phyloP scores from a whole-genome alignment of 2,888 invertebrate species.

The Dione vanillae region DNA sequence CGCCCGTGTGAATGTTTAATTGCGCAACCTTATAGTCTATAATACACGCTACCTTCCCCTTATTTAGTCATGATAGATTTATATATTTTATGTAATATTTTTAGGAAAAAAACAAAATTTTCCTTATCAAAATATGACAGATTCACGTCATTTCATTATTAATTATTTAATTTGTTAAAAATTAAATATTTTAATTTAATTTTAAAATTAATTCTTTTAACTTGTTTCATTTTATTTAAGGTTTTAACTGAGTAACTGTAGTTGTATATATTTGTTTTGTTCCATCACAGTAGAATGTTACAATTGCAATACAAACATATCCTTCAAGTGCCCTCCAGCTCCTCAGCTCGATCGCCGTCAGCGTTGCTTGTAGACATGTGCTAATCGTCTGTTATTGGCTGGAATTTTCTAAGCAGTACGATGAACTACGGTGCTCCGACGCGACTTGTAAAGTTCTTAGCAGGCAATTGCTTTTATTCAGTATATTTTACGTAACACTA shows the following conservation, averaged over 20 bases:
- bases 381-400: conserved; percentile 15
- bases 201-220: too few relatives aligned
- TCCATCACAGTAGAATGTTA: background rate
- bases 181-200: too few relatives aligned
- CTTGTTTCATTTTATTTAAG: too few relatives aligned
- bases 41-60: background rate
- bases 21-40: background rate
- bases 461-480: background rate
- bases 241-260: too few relatives aligned
- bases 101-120: too few relatives aligned
- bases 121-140: too few relatives aligned
- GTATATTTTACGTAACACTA: too few relatives aligned
- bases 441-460: background rate
- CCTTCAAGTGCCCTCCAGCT: conserved; percentile 16
- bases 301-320: background rate
- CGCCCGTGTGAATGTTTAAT: background rate
- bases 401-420: conserved; percentile 21
- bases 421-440: conserved; percentile 1
- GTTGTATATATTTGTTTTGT: background rate
- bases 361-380: conserved; percentile 4
- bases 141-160: background rate
- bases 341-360: conserved; percentile 16
- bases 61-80: background rate
- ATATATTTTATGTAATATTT: too few relatives aligned
- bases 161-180: too few relatives aligned